phyloP scores from a whole-genome alignment of 2,888 invertebrate species.

The Lasioglossum malachurum region DNA sequence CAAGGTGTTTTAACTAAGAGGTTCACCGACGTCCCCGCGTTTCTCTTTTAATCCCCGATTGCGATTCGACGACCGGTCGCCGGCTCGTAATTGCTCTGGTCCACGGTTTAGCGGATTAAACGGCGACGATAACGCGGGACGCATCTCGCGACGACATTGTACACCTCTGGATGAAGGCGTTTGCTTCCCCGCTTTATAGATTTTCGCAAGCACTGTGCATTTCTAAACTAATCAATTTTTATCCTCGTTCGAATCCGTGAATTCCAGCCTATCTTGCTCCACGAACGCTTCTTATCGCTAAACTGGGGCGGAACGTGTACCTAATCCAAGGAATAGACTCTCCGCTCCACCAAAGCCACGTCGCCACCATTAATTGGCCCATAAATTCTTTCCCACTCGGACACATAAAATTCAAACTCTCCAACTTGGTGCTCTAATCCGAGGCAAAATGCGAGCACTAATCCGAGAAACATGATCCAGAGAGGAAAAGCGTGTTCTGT shows the following conservation, averaged over 20 bases:
- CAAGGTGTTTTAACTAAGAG: not conserved
- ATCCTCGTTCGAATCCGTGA: not conserved
- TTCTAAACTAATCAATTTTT: not conserved
- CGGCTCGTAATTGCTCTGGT: not conserved
- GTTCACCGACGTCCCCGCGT: not conserved
- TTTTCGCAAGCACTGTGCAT: not conserved
- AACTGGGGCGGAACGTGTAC: not conserved
- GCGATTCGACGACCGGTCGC: not conserved
- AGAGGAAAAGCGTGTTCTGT: not conserved
- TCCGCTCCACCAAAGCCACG: not conserved
- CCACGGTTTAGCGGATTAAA: constrained; percentile 6
- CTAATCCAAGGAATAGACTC: not conserved
- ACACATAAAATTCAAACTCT: not conserved
- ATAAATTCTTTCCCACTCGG: not conserved
- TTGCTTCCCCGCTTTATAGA: not conserved
- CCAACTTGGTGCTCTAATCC: not conserved
- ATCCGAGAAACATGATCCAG: not conserved
- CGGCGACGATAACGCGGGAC: not conserved
- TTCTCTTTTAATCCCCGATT: not conserved
- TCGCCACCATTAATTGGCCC: not conserved
- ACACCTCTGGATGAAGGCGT: not conserved
- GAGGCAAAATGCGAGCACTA: not conserved
- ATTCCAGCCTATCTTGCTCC: not conserved
- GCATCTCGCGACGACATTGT: not conserved
- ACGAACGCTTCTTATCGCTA: not conserved